Percentiles rank a stretch among this genome's conserved stretches.
These are phyloP conservation scores for Agonopterix subpropinquella DNA, from an alignment of 2,888 invertebrate species.

Conservation along the genomic window DNA sequence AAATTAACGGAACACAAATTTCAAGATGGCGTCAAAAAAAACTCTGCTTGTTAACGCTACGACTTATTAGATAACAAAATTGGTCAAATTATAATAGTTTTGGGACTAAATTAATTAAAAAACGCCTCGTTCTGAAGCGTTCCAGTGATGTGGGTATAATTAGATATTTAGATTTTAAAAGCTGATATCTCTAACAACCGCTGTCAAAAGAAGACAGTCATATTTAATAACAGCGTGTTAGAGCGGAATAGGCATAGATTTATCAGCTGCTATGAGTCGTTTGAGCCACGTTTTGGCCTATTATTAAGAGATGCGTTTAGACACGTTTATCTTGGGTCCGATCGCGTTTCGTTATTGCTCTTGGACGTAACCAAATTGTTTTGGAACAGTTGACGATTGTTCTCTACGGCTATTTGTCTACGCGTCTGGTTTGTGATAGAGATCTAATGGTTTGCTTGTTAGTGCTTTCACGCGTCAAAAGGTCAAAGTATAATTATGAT, in stretches of 20 bases:
- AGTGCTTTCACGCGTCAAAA: constrained; percentile 4
- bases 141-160: constrained; percentile 72
- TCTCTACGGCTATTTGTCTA: constrained; percentile 71
- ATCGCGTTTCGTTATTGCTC: constrained; percentile 69
- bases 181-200: constrained; percentile 61
- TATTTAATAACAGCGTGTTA: constrained; percentile 19
- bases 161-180: constrained; percentile 67
- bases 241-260: constrained; percentile 34
- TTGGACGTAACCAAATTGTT: constrained; percentile 66
- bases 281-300: constrained; percentile 30
- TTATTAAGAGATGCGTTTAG: constrained; percentile 69
- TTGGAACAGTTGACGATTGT: constrained; percentile 69
- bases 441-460: constrained; percentile 40
- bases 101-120: constrained; percentile 70
- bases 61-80: constrained; percentile 72
- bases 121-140: constrained; percentile 62
- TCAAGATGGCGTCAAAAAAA: constrained; percentile 51
- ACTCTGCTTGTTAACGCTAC: constrained; percentile 56
- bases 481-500: not conserved
- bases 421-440: constrained; percentile 48
- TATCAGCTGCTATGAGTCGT: constrained; percentile 15
- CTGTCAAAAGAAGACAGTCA: constrained; percentile 51
- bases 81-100: constrained; percentile 71
- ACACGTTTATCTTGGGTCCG: constrained; percentile 45
- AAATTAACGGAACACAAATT: constrained; percentile 43